Conservation (phyloP, 2,113 vertebrate species). For the Halichoerus grypus region DNA sequence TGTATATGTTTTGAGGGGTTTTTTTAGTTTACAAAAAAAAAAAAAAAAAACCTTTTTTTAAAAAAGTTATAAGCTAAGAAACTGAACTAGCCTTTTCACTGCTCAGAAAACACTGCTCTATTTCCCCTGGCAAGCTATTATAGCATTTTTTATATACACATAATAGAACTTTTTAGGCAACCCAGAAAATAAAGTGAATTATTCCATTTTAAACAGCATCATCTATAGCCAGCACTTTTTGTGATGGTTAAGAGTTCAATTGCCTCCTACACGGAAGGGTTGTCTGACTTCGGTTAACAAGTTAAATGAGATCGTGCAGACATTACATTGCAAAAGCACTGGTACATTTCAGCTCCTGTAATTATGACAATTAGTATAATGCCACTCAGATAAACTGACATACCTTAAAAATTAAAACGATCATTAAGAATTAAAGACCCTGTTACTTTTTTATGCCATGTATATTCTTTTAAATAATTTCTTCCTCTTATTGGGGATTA, state of each 20-base stretch:
- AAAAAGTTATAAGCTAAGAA: not conserved
- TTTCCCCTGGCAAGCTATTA: not conserved
- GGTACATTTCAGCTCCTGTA: not conserved
- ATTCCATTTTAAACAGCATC: not conserved
- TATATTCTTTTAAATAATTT: slow-evolving; percentile 30
- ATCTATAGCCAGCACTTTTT: not conserved
- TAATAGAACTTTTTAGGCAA: not conserved
- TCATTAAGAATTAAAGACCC: slow-evolving; percentile 10
- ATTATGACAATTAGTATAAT: not conserved
- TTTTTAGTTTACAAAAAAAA: not conserved
- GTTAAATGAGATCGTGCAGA: not conserved
- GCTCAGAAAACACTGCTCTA: not conserved
- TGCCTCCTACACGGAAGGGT: not conserved
- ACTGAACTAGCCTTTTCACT: not conserved
- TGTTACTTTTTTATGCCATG: not conserved
- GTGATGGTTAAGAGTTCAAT: not conserved
- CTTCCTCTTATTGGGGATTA: not conserved
- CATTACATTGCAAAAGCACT: not conserved
- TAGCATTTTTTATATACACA: not conserved
- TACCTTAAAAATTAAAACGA: slow-evolving; percentile 17
- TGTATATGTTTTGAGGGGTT: not conserved
- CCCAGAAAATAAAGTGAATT: slow-evolving; percentile 47
- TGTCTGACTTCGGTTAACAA: not conserved
- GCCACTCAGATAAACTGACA: not conserved
- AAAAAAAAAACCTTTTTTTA: not conserved